Percentiles rank a stretch among this genome's conserved stretches.
Evolutionary conservation across 1,140 invertebrate species (phyloP).

Genomic region (Holotrichia oblita): DNA sequence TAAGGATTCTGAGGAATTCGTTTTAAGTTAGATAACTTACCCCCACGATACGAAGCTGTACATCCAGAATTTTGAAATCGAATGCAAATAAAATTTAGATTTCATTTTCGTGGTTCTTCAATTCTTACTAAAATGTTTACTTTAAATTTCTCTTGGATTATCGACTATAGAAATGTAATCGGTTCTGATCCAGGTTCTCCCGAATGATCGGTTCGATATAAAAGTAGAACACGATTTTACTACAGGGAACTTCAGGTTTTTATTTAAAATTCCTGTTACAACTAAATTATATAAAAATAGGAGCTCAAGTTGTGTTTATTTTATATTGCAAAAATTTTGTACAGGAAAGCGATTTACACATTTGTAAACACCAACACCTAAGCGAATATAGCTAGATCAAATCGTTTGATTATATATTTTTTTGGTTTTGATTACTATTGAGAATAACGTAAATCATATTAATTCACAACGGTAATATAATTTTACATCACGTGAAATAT

Average conservation of each 20-base stretch:
- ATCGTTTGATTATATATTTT: no score
- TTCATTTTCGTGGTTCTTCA: not conserved
- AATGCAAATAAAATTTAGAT: not conserved
- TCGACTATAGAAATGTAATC: not conserved
- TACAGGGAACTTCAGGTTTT: not conserved
- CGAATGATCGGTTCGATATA: not conserved
- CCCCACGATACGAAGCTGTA: not conserved
- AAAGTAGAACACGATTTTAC: not conserved
- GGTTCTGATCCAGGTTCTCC: not conserved
- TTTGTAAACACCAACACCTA: no score
- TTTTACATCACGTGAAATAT: not conserved
- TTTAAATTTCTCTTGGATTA: not conserved
- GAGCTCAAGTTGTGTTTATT: no score
- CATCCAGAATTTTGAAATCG: not conserved
- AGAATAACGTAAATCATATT: no score
- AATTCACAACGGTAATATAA: not conserved
- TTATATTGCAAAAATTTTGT: no score
- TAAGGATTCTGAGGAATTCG: not conserved
- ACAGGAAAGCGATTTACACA: no score
- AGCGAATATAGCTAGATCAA: no score
- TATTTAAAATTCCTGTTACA: no score
- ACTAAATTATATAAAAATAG: no score
- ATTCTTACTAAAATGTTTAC: no score
- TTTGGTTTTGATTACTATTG: no score
- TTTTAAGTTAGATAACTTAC: not conserved